Percentiles rank a stretch among this genome's conserved stretches.
phyloP scores from a whole-genome alignment of 2,797 vertebrate genomes.

The Kryptolebias ocellatus region DNA sequence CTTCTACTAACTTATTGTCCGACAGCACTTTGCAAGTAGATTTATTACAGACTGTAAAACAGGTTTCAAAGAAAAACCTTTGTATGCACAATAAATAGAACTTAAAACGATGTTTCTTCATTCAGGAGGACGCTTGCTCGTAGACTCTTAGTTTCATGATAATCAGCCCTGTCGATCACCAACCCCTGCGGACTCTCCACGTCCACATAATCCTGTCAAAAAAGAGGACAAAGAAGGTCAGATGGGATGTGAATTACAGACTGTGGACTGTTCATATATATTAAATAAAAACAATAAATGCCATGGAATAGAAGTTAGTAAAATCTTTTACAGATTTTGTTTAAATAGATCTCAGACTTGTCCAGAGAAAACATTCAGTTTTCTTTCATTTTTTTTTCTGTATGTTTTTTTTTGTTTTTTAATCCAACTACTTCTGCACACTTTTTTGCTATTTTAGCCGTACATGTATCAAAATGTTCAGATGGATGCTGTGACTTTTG shows the following conservation, averaged over 20 bases:
- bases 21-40: too few species aligned
- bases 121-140: constrained; percentile 5
- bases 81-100: neutral
- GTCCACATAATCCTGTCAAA: constrained; percentile 79
- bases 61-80: too few species aligned
- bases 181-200: constrained; percentile 54
- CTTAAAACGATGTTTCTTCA: neutral
- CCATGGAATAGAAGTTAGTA: neutral
- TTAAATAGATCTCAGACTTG: too few species aligned
- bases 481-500: too few species aligned
- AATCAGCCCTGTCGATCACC: constrained; percentile 40
- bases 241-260: too few species aligned
- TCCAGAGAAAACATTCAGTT: neutral
- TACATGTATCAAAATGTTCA: too few species aligned
- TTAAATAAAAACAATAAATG: neutral
- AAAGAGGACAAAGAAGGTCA: constrained; percentile 1
- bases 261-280: neutral
- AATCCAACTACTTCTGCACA: too few species aligned
- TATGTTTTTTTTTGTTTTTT: too few species aligned
- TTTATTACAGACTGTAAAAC: too few species aligned
- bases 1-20: too few species aligned
- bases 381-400: too few species aligned
- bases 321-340: neutral
- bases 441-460: too few species aligned
- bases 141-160: constrained; percentile 26